Evolutionary conservation across 2,888 invertebrate genomes (phyloP), one percentile per base, ranked within the genome.

Genomic region (Spodoptera exigua): DNA sequence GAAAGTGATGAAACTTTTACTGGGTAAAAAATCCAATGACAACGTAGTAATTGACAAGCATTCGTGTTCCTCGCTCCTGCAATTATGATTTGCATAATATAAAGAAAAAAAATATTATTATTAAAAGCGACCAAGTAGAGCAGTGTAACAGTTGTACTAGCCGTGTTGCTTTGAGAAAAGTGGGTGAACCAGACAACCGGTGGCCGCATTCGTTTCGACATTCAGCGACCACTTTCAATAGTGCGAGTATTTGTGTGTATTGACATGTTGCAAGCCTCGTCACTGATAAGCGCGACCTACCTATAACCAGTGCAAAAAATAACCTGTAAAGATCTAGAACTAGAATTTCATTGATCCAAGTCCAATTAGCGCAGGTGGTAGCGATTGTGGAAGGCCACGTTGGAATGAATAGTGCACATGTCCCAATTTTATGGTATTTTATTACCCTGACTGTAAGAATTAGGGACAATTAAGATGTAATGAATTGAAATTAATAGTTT

Each of bases 121-220:
- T 35, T 40, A 63, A 71, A 73, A 67, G 61, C 40, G 61, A 60
- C 60, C 61, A 73, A 70, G 46, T 76, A 48, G 64, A 69, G 61
- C 66, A 82, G 74, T 85, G 79, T 84, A 83, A 84, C 78, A 71
- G 72, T 76, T 75, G 67, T 87, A 85, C 85, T 70, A 84, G 85
- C 85, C 78, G 76, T 65, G 73, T 79, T 81, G 75, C 78, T 76
- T 71, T 80, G 83, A 87, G 88, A 89, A 86, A 92, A 90, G 87
- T 92, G 88, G 91, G 91, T 91, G 91, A 91, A 81, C 91, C 13
- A 80, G 81, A 83, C 77, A 77, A 75, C 69, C 16, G 63, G 59
- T 54, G 67, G 61, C 61, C 69, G 70, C 76, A 70, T 73, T 75
- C 70, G 78, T 91, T 88, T 84, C 90, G 73, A 86, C 86, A 92